A percentile compares a stretch with the other conserved stretches of the same genome.
phyloP scores from a whole-genome alignment of 1,140 invertebrate genomes.

The Belonocnema kinseyi region DNA sequence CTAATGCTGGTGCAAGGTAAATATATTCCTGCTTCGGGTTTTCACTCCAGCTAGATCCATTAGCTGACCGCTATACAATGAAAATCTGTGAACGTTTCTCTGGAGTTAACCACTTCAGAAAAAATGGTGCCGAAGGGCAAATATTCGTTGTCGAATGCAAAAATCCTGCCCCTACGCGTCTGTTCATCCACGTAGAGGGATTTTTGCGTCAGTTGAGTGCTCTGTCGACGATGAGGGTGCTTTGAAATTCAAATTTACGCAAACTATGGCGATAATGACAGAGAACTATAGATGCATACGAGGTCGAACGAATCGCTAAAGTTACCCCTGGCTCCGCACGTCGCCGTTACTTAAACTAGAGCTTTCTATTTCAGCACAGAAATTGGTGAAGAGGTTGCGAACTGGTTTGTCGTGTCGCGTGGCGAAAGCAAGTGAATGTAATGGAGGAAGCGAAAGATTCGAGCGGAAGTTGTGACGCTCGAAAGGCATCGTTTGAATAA shows the following conservation, averaged over 20 bases:
- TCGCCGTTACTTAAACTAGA: slow-evolving; percentile 2
- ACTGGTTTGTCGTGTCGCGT: slow-evolving; percentile 21
- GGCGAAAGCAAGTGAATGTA: slow-evolving; percentile 25
- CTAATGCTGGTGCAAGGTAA: too few relatives aligned
- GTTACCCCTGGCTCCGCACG: too few relatives aligned
- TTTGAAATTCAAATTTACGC: slow-evolving; percentile 27
- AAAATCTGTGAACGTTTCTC: slow-evolving; percentile 2
- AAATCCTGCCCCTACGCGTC: slow-evolving; percentile 26
- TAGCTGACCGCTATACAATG: neutral
- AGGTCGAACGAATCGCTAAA: slow-evolving; percentile 56
- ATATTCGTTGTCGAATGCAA: slow-evolving; percentile 9
- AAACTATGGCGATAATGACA: neutral
- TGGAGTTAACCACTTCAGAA: neutral
- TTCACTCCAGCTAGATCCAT: neutral
- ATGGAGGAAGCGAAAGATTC: slow-evolving; percentile 23
- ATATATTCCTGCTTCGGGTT: too few relatives aligned
- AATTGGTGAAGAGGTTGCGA: neutral
- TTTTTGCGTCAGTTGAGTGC: slow-evolving; percentile 36
- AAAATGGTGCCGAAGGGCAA: slow-evolving; percentile 24
- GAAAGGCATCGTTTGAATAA: slow-evolving; percentile 30
- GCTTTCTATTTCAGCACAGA: slow-evolving; percentile 20
- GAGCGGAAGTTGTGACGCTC: slow-evolving; percentile 25
- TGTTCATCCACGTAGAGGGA: slow-evolving; percentile 31
- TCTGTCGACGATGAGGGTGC: slow-evolving; percentile 27
- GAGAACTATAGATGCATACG: slow-evolving; percentile 21